Base-by-base conservation (phyloP, 2,113 vertebrate species). In the Platysteira castanea region DNA sequence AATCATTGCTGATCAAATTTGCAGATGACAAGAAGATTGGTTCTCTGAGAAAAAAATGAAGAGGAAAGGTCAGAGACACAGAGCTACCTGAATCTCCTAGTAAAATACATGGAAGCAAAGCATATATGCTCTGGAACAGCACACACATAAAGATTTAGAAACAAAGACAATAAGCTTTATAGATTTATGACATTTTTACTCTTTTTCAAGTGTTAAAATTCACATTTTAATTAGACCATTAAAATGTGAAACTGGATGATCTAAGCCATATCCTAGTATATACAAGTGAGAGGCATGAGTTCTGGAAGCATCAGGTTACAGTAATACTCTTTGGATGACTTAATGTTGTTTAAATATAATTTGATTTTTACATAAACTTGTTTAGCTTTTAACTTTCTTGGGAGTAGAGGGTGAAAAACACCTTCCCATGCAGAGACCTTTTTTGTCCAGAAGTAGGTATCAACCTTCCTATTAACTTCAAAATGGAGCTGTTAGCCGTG, bases 21-120 rank as follows among this genome's bases (percentile, higher is more conserved):
- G 53, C n/a, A 93, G 89, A 94, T 87, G 89, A 76, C 91, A 97
- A 33, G 44, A 89, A 95, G 76, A 93, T 77, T 96, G 69, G 86
- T 86, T 84, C 35, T 60, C 60, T 73, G 49, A 79, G 79, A 91
- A 91, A 85, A 85, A 85, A 97, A 96, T 82, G 74, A 91, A 84
- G 65, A 89, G 46, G 70, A 95, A 90, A 95, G 94, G 84, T 91
- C 94, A 94, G 69, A 91, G 47, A 49, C 35, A 76, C 31, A 57
- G 41, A 87, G 44, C 37, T 61, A 68, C 11, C 61, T 79, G 69
- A 67, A 67, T 39, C 24, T 52, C 27, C 35, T n/a, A 30, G 49
- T 67, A 82, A 79, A 71, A 57, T 35, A 63, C 35, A 37, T 57
- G 47, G 63, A 84, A 87, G 54, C 13, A 89, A 60, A 91, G 21